Percentiles rank a stretch among this genome's conserved stretches.
These are phyloP conservation scores for Synodontis membranacea DNA, from an alignment of 2,113 vertebrate genomes.

Conservation along the genomic window DNA sequence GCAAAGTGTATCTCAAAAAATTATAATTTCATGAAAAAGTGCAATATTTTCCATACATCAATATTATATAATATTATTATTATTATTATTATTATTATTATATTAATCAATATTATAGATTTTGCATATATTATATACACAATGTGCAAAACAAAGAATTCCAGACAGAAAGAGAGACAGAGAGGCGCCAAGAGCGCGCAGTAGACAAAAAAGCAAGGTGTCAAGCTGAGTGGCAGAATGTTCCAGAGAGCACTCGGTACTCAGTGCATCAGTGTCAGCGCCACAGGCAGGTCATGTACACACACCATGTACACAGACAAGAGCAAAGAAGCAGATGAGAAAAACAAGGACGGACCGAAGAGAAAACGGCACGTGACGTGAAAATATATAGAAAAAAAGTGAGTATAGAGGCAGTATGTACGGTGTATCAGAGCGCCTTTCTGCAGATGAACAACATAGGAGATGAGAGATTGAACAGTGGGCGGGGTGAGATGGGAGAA, in stretches of 20 bases:
- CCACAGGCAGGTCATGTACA: constrained; percentile 2
- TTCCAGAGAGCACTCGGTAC: constrained; percentile 13
- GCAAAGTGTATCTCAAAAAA: too few relatives aligned
- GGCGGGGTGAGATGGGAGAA: not conserved
- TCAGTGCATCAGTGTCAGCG: constrained; percentile 31
- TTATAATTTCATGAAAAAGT: too few relatives aligned
- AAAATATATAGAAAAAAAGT: not conserved
- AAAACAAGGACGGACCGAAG: not conserved
- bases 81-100: too few relatives aligned
- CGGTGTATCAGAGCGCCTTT: not conserved
- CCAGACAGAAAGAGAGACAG: not conserved
- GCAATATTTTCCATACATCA: too few relatives aligned
- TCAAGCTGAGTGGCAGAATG: constrained; percentile 20
- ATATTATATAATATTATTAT: too few relatives aligned
- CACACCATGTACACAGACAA: not conserved
- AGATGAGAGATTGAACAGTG: not conserved
- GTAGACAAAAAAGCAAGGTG: not conserved
- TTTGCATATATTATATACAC: too few relatives aligned
- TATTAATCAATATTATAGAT: too few relatives aligned
- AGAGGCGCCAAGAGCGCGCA: not conserved
- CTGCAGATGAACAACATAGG: not conserved
- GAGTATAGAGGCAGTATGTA: not conserved
- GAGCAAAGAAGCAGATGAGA: constrained; percentile 6
- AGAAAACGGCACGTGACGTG: not conserved
- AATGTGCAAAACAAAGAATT: not conserved